These are phyloP conservation scores for Eurytoma adleriae DNA, from an alignment of 2,888 invertebrate genomes.

Conservation along the genomic window DNA sequence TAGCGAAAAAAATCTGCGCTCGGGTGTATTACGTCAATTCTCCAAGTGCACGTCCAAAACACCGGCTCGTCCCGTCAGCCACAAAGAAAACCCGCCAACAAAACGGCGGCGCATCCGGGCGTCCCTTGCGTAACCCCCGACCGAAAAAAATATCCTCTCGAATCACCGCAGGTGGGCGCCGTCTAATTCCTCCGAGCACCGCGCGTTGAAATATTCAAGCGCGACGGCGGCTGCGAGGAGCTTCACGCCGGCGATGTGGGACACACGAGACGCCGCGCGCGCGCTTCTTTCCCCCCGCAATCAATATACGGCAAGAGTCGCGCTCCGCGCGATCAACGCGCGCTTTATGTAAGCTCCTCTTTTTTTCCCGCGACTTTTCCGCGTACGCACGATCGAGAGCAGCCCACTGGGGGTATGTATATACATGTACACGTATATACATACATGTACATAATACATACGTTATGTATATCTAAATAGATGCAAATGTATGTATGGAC, in stretches of 20 bases:
- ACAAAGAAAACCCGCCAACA: no score
- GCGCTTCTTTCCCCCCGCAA: neutral
- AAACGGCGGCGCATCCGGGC: no score
- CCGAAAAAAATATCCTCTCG: neutral
- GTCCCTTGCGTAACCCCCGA: neutral
- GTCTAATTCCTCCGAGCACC: neutral
- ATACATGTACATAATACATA: neutral
- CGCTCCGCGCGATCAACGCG: neutral
- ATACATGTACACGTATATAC: neutral
- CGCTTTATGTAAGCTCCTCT: constrained; percentile 11
- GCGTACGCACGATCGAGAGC: neutral
- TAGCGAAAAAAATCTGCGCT: no score
- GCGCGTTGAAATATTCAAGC: constrained; percentile 28
- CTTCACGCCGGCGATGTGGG: constrained; percentile 12
- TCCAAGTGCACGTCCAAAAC: no score
- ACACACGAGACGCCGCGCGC: neutral
- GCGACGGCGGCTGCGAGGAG: constrained; percentile 18
- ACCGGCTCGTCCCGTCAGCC: no score
- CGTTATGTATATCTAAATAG: neutral
- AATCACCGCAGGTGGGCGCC: neutral
- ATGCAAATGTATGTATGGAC: neutral
- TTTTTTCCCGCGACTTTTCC: neutral
- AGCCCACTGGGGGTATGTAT: neutral
- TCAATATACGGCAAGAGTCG: neutral
- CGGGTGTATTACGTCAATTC: no score